Base-by-base conservation (phyloP, 2,888 invertebrate species). In the Cotesia congregata region DNA sequence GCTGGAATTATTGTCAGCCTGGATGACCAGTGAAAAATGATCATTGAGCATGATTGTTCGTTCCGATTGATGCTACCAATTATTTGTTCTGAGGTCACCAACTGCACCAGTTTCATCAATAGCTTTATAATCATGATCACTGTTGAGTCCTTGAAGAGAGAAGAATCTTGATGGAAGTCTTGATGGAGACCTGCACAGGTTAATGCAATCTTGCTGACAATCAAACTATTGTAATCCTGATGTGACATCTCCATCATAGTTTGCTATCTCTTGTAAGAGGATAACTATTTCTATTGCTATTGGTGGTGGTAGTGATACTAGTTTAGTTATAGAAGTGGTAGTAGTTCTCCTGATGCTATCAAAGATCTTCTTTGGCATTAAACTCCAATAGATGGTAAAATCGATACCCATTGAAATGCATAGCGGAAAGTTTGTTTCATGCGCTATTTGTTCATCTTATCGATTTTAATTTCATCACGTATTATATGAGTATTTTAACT, bases 321-420 rank as follows among this genome's bases (percentile, higher is more conserved):
- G 30, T 3, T 30, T 30, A 30, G 30, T 30, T 30, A 30, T 30
- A 30, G 30, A 30, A 30, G 30, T 50, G 7, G 12, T 50, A 6
- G 9, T 50, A 50, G 50, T 50, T 12, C 50, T 50, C 7, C 12
- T 50, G 4, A 12, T 50, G 9, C 12, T 12, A 50, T 50, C 50
- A 50, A 50, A 50, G 12, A 50, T 50, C 7, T 50, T 50, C 9
- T 50, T 12, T 12, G 12, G 6, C 62, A 20, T 15, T n/a, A 38
- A 67, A 39, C n/a, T 30, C 3, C 20, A 3, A 38, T 17, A 20
- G n/a, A 39, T 30, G 38, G 40, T 59, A 74, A 68, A 74, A 60
- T 74, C 74, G 61, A 74, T 74, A 74, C 40, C 59, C 50, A 67
- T 75, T 75, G 69, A 70, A 75, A 75, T 75, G 69, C 75, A 75